phyloP scores from a whole-genome alignment of 1,140 invertebrate species.

The Plectus sambesii region DNA sequence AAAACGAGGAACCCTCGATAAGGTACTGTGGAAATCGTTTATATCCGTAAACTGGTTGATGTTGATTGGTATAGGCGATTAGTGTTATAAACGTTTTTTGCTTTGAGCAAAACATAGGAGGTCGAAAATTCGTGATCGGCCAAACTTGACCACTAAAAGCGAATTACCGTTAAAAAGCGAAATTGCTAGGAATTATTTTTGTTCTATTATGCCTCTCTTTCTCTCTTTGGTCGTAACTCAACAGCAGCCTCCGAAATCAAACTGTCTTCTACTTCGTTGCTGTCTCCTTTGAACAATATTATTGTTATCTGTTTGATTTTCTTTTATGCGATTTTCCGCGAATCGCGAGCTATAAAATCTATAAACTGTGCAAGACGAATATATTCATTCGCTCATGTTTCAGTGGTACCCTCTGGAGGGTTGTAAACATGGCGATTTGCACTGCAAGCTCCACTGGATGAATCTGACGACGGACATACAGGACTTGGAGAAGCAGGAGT shows the following conservation, averaged over 20 bases:
- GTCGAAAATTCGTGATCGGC: no score
- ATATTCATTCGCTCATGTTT: not conserved
- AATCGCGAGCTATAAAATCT: not conserved
- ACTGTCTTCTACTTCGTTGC: not conserved
- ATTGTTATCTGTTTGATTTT: no score
- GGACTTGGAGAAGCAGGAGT: slow-evolving; percentile 15
- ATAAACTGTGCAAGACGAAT: not conserved
- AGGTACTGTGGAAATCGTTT: slow-evolving; percentile 12
- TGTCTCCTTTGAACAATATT: not conserved
- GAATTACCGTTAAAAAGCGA: no score
- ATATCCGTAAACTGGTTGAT: not conserved
- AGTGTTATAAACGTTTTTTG: slow-evolving; percentile 6
- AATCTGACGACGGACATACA: slow-evolving; percentile 26
- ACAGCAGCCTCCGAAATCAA: not conserved
- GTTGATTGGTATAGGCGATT: slow-evolving; percentile 7
- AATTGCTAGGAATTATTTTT: not conserved
- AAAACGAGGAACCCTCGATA: slow-evolving; percentile 23
- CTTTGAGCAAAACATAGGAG: not conserved
- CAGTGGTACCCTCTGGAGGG: slow-evolving; percentile 43
- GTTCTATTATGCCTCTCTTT: not conserved
- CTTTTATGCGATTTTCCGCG: no score
- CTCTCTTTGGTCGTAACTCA: not conserved
- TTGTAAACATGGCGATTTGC: slow-evolving; percentile 43
- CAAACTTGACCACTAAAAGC: no score
- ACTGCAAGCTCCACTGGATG: slow-evolving; percentile 38